Base-by-base conservation (phyloP, 2,888 invertebrate species). In the Dugesia japonica region DNA sequence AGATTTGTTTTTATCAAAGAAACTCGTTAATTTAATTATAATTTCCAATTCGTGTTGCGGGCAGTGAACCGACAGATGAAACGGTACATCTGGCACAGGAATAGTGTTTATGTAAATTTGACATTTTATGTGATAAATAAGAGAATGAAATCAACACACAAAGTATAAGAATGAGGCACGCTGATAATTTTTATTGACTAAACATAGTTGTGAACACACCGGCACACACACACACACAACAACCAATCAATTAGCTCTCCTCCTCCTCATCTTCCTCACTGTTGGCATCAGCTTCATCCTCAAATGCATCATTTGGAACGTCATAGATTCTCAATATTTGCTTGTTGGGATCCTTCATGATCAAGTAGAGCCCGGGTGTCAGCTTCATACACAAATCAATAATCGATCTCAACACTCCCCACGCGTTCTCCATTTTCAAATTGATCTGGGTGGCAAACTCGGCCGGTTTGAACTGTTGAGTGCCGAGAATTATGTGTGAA, bases 371-470 rank as follows among this genome's bases (percentile, higher is more conserved):
- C 81, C 97, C 95, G 83, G 94, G 93, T 82, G 92, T 91, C 85
- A 94, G 92, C 85, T 93, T 93, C 91, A 94, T 92, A 82, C 94
- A 92, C 79, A 93, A 90, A 82, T 98, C 97, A 81, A 98, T 90
- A 82, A 98, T 92, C 85, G 94, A 97, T 20, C 97, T 89, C 79
- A 99, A 87, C 78, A 98, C 92, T 79, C 94, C 98, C 98, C 98
- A 98, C 0, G 93, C 94, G 86, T 98, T 98, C 85, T 98, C 98
- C 94, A 98, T 94, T 83, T 94, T 95, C 82, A 98, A 87, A 86
- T 94, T 95, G 83, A 98, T 98, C 86, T 98, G 97, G 9, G 92
- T 92, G 15, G 97, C 97, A 85, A 98, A 98, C 87, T 98, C 97
- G 83, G 90, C 90, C 15, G 98, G 98, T 84, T 94, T 94, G 86